A percentile compares a stretch with the other conserved stretches of the same genome.
Evolutionary conservation across 2,888 invertebrate species (phyloP).

Genomic region (Drosophila sordidula): DNA sequence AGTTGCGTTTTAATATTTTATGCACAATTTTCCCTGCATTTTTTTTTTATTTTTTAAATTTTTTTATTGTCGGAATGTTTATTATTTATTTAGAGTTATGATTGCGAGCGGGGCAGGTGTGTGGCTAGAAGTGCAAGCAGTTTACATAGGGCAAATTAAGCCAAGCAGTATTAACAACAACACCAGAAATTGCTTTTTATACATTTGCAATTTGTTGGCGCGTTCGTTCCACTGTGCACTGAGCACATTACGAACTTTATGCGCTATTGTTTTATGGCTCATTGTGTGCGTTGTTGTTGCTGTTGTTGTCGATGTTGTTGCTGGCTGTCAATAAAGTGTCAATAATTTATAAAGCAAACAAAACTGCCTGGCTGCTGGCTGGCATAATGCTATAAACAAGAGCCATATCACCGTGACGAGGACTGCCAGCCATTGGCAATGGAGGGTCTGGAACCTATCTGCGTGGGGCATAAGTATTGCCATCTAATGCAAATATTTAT

Average conservation of each 20-base stretch:
- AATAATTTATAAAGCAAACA: slow-evolving; percentile 80
- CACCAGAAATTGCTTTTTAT: slow-evolving; percentile 11
- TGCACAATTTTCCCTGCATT: slow-evolving; percentile 30
- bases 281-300: slow-evolving; percentile 40
- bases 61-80: slow-evolving; percentile 38
- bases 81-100: slow-evolving; percentile 31
- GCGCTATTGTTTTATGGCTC: slow-evolving; percentile 56
- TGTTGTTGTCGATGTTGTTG: slow-evolving; percentile 25
- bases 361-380: slow-evolving; percentile 52
- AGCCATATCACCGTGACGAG: slow-evolving; percentile 13
- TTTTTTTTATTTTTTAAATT: slow-evolving; percentile 27
- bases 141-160: slow-evolving; percentile 41
- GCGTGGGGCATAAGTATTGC: slow-evolving; percentile 46
- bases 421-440: slow-evolving; percentile 2
- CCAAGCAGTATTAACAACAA: slow-evolving; percentile 1
- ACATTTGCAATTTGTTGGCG: slow-evolving; percentile 17
- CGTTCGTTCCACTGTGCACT: slow-evolving; percentile 65
- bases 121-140: not conserved
- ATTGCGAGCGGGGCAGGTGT: not conserved
- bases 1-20: slow-evolving; percentile 67
- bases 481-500: slow-evolving; percentile 79
- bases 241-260: slow-evolving; percentile 67
- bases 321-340: slow-evolving; percentile 78
- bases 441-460: not conserved
- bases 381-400: slow-evolving; percentile 64